These are phyloP conservation scores for Chloropsis cyanopogon DNA, from an alignment of 2,113 vertebrate genomes.

Conservation along the genomic window DNA sequence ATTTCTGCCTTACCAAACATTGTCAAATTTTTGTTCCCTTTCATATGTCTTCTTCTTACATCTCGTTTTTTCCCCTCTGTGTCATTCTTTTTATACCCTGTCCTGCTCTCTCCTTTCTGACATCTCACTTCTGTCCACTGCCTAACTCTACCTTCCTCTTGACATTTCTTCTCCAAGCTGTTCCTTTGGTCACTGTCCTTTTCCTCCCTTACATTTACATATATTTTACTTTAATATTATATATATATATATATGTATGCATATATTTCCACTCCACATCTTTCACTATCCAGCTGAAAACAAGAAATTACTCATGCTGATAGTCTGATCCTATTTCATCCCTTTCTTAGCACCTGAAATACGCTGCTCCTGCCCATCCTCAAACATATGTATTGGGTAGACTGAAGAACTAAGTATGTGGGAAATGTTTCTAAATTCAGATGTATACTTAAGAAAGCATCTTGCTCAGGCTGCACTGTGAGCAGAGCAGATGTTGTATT, in stretches of 20 bases:
- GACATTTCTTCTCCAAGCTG: background rate
- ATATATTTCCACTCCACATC: background rate
- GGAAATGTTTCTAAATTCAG: background rate
- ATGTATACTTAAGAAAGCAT: background rate
- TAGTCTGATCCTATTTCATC: background rate
- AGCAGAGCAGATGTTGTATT: background rate
- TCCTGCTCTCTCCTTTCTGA: background rate
- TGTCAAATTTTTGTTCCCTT: background rate
- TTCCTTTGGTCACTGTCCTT: background rate
- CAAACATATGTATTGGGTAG: background rate
- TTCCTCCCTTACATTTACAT: background rate
- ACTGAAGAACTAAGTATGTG: background rate
- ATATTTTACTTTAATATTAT: background rate
- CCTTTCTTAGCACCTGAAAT: background rate
- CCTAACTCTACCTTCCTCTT: background rate
- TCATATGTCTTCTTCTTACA: background rate
- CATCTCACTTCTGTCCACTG: background rate
- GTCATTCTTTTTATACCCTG: background rate
- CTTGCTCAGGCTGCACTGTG: background rate
- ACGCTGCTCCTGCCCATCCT: background rate
- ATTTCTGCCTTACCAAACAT: background rate
- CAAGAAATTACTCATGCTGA: background rate
- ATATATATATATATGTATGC: fast-evolving
- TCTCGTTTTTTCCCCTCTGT: background rate
- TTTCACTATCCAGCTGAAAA: background rate